A percentile compares a stretch with the other conserved stretches of the same genome.
phyloP scores from a whole-genome alignment of 2,113 vertebrate genomes.

The Tamias sibiricus region DNA sequence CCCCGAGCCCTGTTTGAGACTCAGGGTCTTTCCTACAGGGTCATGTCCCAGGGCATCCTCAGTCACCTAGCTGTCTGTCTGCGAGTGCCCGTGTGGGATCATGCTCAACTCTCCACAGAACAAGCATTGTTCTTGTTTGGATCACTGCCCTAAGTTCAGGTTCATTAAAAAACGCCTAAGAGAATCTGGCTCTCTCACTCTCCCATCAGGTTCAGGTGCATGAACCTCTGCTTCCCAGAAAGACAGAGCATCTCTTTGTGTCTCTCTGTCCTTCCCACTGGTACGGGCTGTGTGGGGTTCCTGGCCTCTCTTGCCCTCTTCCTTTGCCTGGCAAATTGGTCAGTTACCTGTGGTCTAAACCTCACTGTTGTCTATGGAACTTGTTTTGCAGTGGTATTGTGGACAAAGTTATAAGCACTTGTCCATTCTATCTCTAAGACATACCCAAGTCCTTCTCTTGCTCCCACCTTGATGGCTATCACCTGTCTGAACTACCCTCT shows the following conservation, averaged over 20 bases:
- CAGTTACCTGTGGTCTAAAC: background rate
- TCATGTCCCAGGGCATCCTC: background rate
- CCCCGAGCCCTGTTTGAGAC: background rate
- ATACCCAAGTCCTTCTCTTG: background rate
- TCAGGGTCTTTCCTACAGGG: background rate
- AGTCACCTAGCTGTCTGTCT: background rate
- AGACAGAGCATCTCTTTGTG: slow-evolving; percentile 2
- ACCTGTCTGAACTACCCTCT: background rate
- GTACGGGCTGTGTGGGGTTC: background rate
- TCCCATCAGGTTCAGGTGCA: background rate
- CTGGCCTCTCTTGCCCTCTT: background rate
- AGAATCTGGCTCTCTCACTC: background rate
- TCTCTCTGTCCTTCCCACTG: background rate
- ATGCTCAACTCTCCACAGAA: background rate
- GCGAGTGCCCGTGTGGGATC: background rate
- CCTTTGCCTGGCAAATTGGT: background rate
- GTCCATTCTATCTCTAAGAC: background rate
- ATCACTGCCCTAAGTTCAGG: background rate
- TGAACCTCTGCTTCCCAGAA: background rate
- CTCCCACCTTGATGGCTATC: background rate
- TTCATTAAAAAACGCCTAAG: background rate
- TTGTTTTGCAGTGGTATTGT: background rate
- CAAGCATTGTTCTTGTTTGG: slow-evolving; percentile 36
- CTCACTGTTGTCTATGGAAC: background rate
- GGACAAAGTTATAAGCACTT: background rate